phyloP scores from a whole-genome alignment of 2,888 invertebrate genomes.

The Cylloceria caligata region DNA sequence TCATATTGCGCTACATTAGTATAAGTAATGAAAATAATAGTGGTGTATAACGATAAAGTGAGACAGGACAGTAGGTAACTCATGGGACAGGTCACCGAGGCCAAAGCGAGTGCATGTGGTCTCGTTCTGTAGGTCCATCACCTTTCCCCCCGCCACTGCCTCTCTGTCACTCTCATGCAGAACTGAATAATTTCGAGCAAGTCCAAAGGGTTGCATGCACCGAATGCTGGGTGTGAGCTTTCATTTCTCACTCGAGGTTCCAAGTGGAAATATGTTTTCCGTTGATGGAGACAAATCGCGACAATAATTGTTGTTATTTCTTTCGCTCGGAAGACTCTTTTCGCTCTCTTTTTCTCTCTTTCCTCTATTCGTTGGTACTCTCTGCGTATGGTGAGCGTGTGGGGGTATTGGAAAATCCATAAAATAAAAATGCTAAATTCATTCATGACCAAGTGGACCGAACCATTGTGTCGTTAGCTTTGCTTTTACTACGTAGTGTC shows the following conservation, averaged over 20 bases:
- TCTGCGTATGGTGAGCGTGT: not conserved
- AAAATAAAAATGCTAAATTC: conserved; percentile 41
- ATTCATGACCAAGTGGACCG: conserved; percentile 24
- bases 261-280: conserved; percentile 71
- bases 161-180: conserved; percentile 5
- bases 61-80: not conserved
- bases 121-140: not conserved
- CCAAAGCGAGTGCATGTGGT: not conserved
- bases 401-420: conserved; percentile 18
- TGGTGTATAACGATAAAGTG: no score
- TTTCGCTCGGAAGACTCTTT: conserved; percentile 62
- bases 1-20: no score
- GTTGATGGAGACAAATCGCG: conserved; percentile 77
- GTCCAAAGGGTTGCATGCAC: conserved; percentile 60
- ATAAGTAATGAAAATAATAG: no score
- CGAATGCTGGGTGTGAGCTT: conserved; percentile 14
- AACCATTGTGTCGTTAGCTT: conserved; percentile 19
- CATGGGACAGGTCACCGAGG: conserved; percentile 7
- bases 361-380: conserved; percentile 19
- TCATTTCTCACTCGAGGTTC: conserved; percentile 65
- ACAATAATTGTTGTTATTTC: conserved; percentile 76
- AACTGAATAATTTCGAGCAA: conserved; percentile 63
- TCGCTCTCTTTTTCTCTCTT: conserved; percentile 24
- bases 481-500: not conserved
- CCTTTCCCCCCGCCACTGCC: not conserved